A percentile compares a stretch with the other conserved stretches of the same genome.
These are phyloP conservation scores for Apaloderma vittatum DNA, from an alignment of 2,113 vertebrate species.

Conservation along the genomic window DNA sequence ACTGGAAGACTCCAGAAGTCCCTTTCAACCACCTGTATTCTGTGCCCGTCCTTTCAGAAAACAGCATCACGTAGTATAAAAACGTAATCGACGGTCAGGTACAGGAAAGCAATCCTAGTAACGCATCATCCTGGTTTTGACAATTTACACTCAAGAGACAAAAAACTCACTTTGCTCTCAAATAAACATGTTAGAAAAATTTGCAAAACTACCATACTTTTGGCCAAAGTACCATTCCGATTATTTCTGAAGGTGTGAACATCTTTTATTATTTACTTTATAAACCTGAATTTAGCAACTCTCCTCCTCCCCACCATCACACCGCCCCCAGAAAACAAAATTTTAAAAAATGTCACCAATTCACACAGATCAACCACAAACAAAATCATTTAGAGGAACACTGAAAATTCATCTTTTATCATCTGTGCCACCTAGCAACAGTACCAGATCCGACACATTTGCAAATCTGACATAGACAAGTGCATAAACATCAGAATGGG, in stretches of 20 bases:
- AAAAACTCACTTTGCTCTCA: not conserved
- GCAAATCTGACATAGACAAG: constrained; percentile 7
- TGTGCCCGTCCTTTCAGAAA: not conserved
- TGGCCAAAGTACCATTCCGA: not conserved
- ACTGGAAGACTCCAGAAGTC: not conserved
- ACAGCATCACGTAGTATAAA: not conserved
- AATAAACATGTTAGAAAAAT: not conserved
- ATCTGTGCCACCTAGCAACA: constrained; percentile 67
- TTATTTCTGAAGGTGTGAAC: constrained; percentile 52
- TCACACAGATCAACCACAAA: constrained; percentile 30
- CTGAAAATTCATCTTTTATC: constrained; percentile 51
- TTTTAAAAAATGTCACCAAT: not conserved
- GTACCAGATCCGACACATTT: not conserved
- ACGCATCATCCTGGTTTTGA: not conserved
- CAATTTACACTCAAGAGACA: not conserved
- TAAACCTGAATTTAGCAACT: constrained; percentile 56
- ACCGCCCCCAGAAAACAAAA: constrained; percentile 3
- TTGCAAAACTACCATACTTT: not conserved
- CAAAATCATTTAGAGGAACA: constrained; percentile 23
- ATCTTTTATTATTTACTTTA: constrained; percentile 57
- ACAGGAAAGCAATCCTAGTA: not conserved
- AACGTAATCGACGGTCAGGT: rapidly evolving
- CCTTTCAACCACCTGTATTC: not conserved
- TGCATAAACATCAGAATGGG: not conserved
- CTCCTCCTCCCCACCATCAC: constrained; percentile 46